Conservation (phyloP, 2,797 vertebrate genomes). For the Periophthalmus magnuspinnatus region DNA sequence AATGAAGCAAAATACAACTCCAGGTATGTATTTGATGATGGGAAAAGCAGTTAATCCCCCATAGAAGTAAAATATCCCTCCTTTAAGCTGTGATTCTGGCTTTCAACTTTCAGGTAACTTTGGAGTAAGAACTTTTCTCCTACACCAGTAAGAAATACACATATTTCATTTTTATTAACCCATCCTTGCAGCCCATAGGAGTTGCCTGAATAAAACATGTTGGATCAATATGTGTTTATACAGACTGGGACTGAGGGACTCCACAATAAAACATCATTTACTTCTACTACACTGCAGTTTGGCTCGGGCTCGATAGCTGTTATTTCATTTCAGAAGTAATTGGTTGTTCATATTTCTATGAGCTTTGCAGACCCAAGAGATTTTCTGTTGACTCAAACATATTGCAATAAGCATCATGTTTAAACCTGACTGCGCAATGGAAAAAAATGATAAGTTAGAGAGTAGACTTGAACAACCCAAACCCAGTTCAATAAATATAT, state of each 20-base stretch:
- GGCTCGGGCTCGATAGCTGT: background rate
- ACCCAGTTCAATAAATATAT: background rate
- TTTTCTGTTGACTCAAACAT: background rate
- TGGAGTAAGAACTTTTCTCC: background rate
- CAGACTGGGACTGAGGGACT: background rate
- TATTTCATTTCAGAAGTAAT: conserved; percentile 1
- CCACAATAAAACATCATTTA: conserved; percentile 6
- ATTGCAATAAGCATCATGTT: background rate
- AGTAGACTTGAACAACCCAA: background rate
- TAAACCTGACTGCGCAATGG: background rate
- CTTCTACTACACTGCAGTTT: background rate
- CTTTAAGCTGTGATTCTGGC: too few relatives aligned
- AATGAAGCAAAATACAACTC: too few relatives aligned
- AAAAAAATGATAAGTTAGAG: background rate
- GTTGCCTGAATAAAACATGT: conserved; percentile 4
- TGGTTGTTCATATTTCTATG: conserved; percentile 6
- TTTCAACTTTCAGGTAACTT: too few relatives aligned
- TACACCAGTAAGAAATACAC: background rate
- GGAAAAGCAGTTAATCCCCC: too few relatives aligned
- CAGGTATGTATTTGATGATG: too few relatives aligned
- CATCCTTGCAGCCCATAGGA: background rate
- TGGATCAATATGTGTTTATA: conserved; percentile 3
- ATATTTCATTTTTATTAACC: conserved; percentile 1
- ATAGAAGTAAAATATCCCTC: too few relatives aligned
- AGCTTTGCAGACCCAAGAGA: background rate